Evolutionary conservation across 2,797 vertebrate genomes (phyloP).

Genomic region (Meda fulgida): DNA sequence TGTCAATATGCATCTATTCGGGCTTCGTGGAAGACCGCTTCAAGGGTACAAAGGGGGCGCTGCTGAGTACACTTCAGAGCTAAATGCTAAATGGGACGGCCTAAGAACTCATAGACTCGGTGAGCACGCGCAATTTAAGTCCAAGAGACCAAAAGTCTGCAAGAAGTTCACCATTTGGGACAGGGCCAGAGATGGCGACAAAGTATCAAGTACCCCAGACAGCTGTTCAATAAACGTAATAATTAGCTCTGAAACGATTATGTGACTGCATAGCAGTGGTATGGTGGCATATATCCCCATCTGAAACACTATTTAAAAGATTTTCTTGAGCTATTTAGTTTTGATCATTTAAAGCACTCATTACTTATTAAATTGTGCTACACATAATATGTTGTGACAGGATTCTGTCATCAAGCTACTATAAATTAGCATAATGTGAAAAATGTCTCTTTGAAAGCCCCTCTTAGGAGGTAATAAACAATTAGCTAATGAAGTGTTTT

Average conservation of each 20-base stretch:
- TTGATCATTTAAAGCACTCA: background rate
- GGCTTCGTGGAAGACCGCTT: too few species aligned
- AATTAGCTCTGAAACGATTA: background rate
- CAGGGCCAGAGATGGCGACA: too few species aligned
- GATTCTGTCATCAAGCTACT: background rate
- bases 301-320: background rate
- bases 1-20: too few species aligned
- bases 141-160: too few species aligned
- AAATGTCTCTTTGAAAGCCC: slow-evolving; percentile 7
- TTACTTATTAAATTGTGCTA: background rate
- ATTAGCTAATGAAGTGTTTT: slow-evolving; percentile 21
- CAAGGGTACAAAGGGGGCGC: too few species aligned
- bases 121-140: too few species aligned
- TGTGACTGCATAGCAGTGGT: background rate
- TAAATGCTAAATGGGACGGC: too few species aligned
- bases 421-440: slow-evolving; percentile 1
- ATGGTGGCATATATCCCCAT: background rate
- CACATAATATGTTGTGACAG: slow-evolving; percentile 25
- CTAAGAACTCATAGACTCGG: too few species aligned
- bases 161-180: too few species aligned
- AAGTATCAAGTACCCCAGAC: background rate
- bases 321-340: background rate
- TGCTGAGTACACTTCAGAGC: too few species aligned
- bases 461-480: slow-evolving; percentile 8
- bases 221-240: background rate